Percentiles rank a stretch among this genome's conserved stretches.
phyloP scores from a whole-genome alignment of 2,888 invertebrate genomes.

The Melanotus villosus region DNA sequence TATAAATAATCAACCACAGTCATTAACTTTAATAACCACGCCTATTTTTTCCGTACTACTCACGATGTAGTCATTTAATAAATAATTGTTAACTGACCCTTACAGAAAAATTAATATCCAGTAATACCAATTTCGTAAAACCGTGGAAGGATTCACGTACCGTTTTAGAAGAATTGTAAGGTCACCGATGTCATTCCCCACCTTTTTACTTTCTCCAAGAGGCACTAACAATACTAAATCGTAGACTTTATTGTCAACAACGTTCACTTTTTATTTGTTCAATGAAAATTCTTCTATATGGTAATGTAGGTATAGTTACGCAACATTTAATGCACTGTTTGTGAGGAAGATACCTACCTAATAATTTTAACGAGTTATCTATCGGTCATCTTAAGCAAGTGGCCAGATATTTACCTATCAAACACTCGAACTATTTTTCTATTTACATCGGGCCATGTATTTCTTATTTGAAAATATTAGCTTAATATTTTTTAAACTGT shows the following conservation, averaged over 20 bases:
- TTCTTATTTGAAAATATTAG: no score
- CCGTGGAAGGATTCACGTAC: background rate
- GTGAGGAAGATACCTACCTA: background rate
- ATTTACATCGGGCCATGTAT: no score
- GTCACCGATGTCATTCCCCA: slow-evolving; percentile 26
- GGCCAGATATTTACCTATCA: no score
- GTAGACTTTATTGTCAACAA: slow-evolving; percentile 34
- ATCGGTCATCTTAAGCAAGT: background rate
- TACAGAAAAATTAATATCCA: no score
- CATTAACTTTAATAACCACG: no score
- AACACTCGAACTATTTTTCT: no score
- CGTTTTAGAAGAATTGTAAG: slow-evolving; percentile 13
- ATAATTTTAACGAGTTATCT: background rate
- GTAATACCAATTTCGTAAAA: background rate
- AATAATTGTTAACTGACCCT: background rate
- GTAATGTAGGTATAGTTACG: slow-evolving; percentile 13
- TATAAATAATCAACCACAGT: no score
- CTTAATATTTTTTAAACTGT: no score
- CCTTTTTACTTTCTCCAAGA: slow-evolving; percentile 38
- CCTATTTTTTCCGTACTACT: no score
- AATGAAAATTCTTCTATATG: slow-evolving; percentile 33
- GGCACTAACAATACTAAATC: slow-evolving; percentile 28
- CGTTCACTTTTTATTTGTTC: slow-evolving; percentile 39
- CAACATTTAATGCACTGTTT: slow-evolving; percentile 2
- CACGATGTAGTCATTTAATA: background rate